Evolutionary conservation across 2,113 vertebrate species (phyloP).

Genomic region (Rhegmatorhina hoffmannsi): DNA sequence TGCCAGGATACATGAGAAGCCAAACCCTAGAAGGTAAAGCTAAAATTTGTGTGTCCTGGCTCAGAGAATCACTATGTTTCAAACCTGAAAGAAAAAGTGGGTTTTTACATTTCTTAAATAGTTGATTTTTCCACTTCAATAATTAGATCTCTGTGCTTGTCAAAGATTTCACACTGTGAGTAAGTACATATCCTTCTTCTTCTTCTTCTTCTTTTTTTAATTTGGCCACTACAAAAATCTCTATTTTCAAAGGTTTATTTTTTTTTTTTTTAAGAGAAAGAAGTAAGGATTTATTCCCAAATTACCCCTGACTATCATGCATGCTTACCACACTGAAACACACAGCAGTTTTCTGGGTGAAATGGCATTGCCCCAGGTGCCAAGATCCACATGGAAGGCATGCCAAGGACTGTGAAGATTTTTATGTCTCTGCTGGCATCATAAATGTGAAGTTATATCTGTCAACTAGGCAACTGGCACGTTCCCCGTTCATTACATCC

Average conservation of each 20-base stretch:
- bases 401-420: constrained; percentile 29
- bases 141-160: constrained; percentile 81
- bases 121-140: constrained; percentile 81
- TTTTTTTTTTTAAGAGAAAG: neutral
- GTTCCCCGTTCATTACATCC: neutral
- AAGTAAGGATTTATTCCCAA: constrained; percentile 20
- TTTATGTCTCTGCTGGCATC: constrained; percentile 28
- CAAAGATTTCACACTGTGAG: constrained; percentile 72
- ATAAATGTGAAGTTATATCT: constrained; percentile 37
- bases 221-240: constrained; percentile 68
- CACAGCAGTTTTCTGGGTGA: constrained; percentile 58
- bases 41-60: constrained; percentile 86
- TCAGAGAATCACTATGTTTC: constrained; percentile 41
- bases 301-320: constrained; percentile 24
- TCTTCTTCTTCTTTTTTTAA: constrained; percentile 61
- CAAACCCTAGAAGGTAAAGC: constrained; percentile 81
- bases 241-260: neutral
- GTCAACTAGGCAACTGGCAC: neutral
- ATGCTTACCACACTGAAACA: constrained; percentile 47
- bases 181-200: constrained; percentile 67
- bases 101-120: constrained; percentile 76
- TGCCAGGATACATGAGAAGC: constrained; percentile 64
- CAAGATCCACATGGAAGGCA: constrained; percentile 46
- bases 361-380: constrained; percentile 26
- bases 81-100: constrained; percentile 63